phyloP scores from a whole-genome alignment of 1,140 invertebrate species.

The Cyclina sinensis region DNA sequence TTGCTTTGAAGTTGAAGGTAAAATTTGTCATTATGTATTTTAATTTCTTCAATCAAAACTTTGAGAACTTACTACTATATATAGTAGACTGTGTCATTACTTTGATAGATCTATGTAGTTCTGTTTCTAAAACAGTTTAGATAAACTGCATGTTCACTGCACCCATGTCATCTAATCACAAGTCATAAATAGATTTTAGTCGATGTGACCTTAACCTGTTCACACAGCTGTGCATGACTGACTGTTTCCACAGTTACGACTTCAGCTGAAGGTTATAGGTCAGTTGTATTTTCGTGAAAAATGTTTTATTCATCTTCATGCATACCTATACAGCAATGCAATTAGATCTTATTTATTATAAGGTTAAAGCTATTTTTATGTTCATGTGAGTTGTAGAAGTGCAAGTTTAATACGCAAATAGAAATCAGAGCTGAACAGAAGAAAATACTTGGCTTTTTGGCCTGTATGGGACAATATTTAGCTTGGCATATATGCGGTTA shows the following conservation, averaged over 20 bases:
- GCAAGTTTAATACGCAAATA: neutral
- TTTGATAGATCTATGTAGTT: neutral
- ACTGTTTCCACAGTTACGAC: neutral
- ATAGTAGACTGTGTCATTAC: neutral
- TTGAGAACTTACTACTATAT: neutral
- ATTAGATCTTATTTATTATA: neutral
- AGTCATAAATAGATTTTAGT: neutral
- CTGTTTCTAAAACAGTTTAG: too few relatives aligned
- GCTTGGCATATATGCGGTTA: too few relatives aligned
- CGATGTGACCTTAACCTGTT: neutral
- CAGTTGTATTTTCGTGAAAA: neutral
- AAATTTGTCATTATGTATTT: too few relatives aligned
- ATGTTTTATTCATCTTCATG: neutral
- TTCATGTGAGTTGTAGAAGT: neutral
- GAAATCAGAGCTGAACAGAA: too few relatives aligned
- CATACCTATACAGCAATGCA: neutral
- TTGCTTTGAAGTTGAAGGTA: too few relatives aligned
- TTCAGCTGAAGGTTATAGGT: slow-evolving; percentile 9
- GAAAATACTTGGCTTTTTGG: too few relatives aligned
- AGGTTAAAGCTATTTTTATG: neutral
- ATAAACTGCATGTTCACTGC: too few relatives aligned
- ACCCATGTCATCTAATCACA: too few relatives aligned
- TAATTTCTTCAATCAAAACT: too few relatives aligned
- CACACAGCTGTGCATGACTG: slow-evolving; percentile 33
- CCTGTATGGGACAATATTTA: too few relatives aligned